These are phyloP conservation scores for Iselma pallidipennis DNA, from an alignment of 2,888 invertebrate species.

Conservation along the genomic window DNA sequence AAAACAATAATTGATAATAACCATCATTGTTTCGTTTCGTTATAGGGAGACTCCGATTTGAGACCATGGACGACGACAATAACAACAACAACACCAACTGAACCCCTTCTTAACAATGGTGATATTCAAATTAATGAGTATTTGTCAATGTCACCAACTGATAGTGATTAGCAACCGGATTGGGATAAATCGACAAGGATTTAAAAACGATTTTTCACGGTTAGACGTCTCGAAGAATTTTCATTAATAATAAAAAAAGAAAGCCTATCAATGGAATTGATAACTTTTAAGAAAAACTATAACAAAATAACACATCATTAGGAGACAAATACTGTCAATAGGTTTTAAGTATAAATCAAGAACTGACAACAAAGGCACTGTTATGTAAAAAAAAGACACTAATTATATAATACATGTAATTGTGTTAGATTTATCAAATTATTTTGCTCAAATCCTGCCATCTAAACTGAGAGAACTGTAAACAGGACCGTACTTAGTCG, in stretches of 20 bases:
- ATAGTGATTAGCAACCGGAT: slow-evolving; percentile 51
- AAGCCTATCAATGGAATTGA: slow-evolving; percentile 47
- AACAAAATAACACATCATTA: slow-evolving; percentile 18
- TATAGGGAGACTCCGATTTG: slow-evolving; percentile 60
- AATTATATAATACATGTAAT: too few species aligned
- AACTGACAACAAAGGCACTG: too few species aligned
- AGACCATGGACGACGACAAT: slow-evolving; percentile 53
- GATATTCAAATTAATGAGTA: slow-evolving; percentile 47
- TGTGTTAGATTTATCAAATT: neutral
- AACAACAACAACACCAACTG: too few species aligned
- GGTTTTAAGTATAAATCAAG: slow-evolving; percentile 8
- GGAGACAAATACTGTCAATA: slow-evolving; percentile 20
- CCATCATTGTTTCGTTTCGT: slow-evolving; percentile 19
- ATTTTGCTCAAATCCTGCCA: neutral
- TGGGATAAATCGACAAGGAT: slow-evolving; percentile 54
- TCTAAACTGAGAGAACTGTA: too few species aligned
- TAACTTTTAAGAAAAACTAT: slow-evolving; percentile 27
- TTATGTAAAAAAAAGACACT: too few species aligned
- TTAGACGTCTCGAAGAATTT: too few species aligned
- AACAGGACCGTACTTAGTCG: too few species aligned
- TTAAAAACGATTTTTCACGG: slow-evolving; percentile 25
- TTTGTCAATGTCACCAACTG: slow-evolving; percentile 46
- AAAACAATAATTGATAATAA: too few species aligned
- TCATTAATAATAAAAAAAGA: slow-evolving; percentile 13
- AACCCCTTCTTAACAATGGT: slow-evolving; percentile 34